phyloP scores from a whole-genome alignment of 2,113 vertebrate genomes.

The Micronisus gabar region DNA sequence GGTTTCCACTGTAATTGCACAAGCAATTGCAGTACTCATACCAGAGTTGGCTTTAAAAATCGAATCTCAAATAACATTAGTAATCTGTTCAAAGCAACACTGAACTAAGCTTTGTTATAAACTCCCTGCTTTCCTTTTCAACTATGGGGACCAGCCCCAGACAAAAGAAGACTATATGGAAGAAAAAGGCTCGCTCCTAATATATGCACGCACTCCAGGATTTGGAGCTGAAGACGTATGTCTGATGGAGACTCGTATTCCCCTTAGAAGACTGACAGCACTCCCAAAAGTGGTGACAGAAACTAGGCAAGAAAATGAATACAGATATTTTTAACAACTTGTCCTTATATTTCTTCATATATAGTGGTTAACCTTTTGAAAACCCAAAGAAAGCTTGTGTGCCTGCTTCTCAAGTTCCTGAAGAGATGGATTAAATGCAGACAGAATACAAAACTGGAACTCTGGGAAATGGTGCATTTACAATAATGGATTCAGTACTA shows the following conservation, averaged over 20 bases:
- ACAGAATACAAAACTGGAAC: not conserved
- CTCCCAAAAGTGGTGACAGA: not conserved
- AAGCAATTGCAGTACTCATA: not conserved
- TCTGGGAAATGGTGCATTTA: not conserved
- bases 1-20: not conserved
- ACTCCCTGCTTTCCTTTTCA: not conserved
- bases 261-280: not conserved
- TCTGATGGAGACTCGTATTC: not conserved
- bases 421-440: not conserved
- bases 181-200: not conserved
- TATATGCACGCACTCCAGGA: not conserved
- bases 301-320: not conserved
- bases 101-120: not conserved
- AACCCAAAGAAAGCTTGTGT: not conserved
- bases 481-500: not conserved
- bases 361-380: not conserved
- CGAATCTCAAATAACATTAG: not conserved
- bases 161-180: not conserved
- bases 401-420: not conserved
- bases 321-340: not conserved
- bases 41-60: not conserved
- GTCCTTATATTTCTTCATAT: not conserved
- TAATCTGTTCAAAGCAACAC: not conserved
- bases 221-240: fast-evolving
- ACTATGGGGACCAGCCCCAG: not conserved